Evolutionary conservation across 2,113 vertebrate species (phyloP), one percentile per base, ranked within the genome.

Genomic region (Perccottus glenii): DNA sequence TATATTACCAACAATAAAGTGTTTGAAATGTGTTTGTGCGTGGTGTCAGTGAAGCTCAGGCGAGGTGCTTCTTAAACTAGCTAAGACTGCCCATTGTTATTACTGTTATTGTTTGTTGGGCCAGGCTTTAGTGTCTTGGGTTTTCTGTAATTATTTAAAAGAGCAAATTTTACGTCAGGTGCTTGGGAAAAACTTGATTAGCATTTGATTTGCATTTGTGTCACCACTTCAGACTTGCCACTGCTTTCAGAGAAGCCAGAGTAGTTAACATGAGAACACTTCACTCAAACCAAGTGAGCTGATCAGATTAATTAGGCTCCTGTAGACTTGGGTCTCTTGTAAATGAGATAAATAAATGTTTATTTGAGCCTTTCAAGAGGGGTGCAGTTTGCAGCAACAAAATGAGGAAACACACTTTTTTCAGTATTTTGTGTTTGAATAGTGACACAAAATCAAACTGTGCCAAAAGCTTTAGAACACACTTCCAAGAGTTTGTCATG

Each of bases 201-300:
- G 64, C 64, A 74, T 78, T 79, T 11, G 35, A 82, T 88, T 87
- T 74, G 67, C 64, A 75, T 78, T 82, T 74, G 16, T 77, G 67
- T 80, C 67, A 51, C 42, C 59, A 48, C 58, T 81, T 81, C 40
- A 15, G 44, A 65, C 49, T 66, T 65, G 35, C 10, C 40, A 49
- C 35, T 50, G 6, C 64, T 52, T 51, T 72, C 35, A 15, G 50
- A 71, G 66, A 57, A 74, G 45, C 49, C 58, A 2, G 50, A 15
- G 45, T 53, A 70, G 67, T 75, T 76, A 80, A 77, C 64, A 84
- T 59, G 58, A 78, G 69, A 67, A 48, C 66, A 42, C 73, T 65
- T 78, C 83, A 82, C 72, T 36, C 56, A 60, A 75, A 64, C 60
- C 47, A 76, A 58, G 63, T 55, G 61, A 67, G 45, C 64, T 3